These are phyloP conservation scores for Chromoteleia sp. DNA, from an alignment of 2,888 invertebrate genomes.

Conservation along the genomic window DNA sequence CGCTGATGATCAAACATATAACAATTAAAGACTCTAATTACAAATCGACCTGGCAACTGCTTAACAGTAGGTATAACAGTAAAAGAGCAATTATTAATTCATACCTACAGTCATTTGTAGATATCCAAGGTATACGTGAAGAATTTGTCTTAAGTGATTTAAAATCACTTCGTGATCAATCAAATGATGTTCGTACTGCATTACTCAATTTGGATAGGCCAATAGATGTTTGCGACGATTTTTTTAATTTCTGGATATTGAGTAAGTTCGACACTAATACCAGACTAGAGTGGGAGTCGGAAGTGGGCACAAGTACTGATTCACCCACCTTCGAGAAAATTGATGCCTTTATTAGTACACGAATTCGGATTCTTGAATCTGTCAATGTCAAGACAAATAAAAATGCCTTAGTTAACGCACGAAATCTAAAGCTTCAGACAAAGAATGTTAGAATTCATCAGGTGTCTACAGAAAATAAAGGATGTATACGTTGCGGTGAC, in stretches of 20 bases:
- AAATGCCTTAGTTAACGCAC: no score
- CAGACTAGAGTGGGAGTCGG: background rate
- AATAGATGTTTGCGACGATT: background rate
- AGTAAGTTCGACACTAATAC: background rate
- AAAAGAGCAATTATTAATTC: background rate
- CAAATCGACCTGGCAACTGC: background rate
- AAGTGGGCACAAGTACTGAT: background rate
- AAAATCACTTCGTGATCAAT: background rate
- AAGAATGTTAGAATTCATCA: background rate
- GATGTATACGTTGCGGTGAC: conserved; percentile 3
- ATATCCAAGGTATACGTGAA: background rate
- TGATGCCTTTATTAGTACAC: no score
- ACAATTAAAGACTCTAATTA: conserved; percentile 20
- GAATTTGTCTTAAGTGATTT: background rate
- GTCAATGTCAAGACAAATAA: no score
- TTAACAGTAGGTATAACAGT: conserved; percentile 2
- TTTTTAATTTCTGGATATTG: background rate
- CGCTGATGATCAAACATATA: conserved; percentile 6
- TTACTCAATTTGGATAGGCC: background rate
- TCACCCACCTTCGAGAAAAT: background rate
- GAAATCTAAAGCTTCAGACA: no score
- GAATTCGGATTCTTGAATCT: no score
- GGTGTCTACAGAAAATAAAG: background rate
- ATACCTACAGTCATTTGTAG: conserved; percentile 3
- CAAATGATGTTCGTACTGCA: background rate